Evolutionary conservation across 2,888 invertebrate genomes (phyloP), one percentile per base, ranked within the genome.

Genomic region (Merodon equestris): DNA sequence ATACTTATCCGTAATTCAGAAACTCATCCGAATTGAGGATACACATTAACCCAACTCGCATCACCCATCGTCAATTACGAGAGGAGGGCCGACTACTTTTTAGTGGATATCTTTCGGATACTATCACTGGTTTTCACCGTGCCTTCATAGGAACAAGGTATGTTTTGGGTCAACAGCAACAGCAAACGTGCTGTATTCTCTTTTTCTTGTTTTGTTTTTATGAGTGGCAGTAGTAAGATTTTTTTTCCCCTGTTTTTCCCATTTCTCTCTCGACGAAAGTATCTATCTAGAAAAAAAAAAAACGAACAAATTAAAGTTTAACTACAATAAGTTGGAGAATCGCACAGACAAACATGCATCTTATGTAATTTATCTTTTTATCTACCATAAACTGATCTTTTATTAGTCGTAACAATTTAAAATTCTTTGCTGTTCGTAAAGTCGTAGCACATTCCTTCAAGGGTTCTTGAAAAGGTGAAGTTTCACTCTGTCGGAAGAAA

Each of bases 311-410:
- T n/a, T n/a, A n/a, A n/a, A n/a, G n/a, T n/a, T n/a, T n/a, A n/a
- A n/a, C n/a, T 7, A 14, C 9, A 13, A 60, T 58, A 17, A 38
- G 17, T 17, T 19, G 14, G 44, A 47, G 58, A 48, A 48, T 38
- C 47, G 60, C 47, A 48, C 48, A 48, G 48, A 44, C 42, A 56
- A 15, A 14, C 12, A 40, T 10, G n/a, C 10, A 40, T 47, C 60
- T 63, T 71, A 63, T 71, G 56, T 61, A 63, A 71, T 40, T 3
- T 40, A 40, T 48, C 34, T 40, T 63, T 63, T 70, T 56, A 71
- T 56, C 18, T 45, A 56, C 56, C 61, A 63, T 71, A 61, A 71
- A 63, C 56, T 4, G 27, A 36, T 10, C 42, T 45, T 40, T 54
- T 61, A 51, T 44, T 12, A 19, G 19, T 51, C 13, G 53, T 34